phyloP scores from a whole-genome alignment of 1,140 invertebrate genomes.

The Neomicropteryx cornuta region DNA sequence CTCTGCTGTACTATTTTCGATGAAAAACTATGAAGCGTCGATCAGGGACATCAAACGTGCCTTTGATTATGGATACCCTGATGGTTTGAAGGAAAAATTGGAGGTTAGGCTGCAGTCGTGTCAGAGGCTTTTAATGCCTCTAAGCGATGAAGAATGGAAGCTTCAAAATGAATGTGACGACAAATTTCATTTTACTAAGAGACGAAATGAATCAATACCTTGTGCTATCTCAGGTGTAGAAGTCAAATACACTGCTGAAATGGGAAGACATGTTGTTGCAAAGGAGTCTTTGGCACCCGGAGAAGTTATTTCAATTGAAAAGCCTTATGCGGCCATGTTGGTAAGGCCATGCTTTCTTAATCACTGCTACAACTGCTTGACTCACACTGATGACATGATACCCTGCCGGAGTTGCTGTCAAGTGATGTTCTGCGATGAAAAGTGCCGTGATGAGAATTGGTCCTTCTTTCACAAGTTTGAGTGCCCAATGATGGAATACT shows the following conservation, averaged over 20 bases:
- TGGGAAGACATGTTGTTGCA: slow-evolving; percentile 55
- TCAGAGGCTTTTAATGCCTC: slow-evolving; percentile 22
- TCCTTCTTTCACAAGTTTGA: slow-evolving; percentile 60
- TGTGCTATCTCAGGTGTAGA: slow-evolving; percentile 47
- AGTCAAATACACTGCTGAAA: slow-evolving; percentile 40
- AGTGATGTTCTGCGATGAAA: slow-evolving; percentile 57
- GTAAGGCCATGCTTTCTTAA: slow-evolving; percentile 50
- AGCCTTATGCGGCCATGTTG: slow-evolving; percentile 61
- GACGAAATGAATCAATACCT: slow-evolving; percentile 31
- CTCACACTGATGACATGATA: slow-evolving; percentile 48
- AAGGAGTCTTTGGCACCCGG: slow-evolving; percentile 55
- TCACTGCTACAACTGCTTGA: slow-evolving; percentile 71
- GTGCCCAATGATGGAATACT: slow-evolving; percentile 53
- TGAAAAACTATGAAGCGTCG: slow-evolving; percentile 49
- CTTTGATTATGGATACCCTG: slow-evolving; percentile 37
- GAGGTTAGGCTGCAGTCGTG: slow-evolving; percentile 38
- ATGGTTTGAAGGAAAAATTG: slow-evolving; percentile 40
- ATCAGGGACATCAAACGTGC: slow-evolving; percentile 44
- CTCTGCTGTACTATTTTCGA: slow-evolving; percentile 53
- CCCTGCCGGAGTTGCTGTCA: slow-evolving; percentile 53
- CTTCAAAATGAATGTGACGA: slow-evolving; percentile 8
- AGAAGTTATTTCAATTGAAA: slow-evolving; percentile 69
- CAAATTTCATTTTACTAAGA: too few relatives aligned
- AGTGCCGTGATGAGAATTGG: slow-evolving; percentile 51
- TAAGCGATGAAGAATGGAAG: not conserved